Conservation (phyloP, 2,888 invertebrate species). For the Mythimna vitellina region DNA sequence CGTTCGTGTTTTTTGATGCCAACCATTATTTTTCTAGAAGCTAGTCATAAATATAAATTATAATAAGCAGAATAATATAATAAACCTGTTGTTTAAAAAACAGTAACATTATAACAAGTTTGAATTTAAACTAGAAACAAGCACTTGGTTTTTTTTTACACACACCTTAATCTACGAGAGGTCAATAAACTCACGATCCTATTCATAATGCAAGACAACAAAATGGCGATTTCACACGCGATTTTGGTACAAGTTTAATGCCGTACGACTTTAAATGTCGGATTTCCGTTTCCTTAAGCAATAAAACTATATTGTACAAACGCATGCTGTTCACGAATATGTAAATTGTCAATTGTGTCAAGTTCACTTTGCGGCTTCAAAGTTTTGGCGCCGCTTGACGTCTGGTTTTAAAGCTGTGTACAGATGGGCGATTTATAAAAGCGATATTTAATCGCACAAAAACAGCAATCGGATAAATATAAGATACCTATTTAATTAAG, state of each 20-base stretch:
- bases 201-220: conserved; percentile 21
- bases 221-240: conserved; percentile 27
- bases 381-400: conserved; percentile 46
- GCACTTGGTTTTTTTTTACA: neutral
- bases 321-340: conserved; percentile 48
- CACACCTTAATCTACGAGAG: conserved; percentile 3
- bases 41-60: too few relatives aligned
- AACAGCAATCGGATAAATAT: too few relatives aligned
- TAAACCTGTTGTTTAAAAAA: neutral
- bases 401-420: neutral
- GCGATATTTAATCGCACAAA: neutral
- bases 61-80: neutral
- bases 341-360: conserved; percentile 38
- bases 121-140: neutral
- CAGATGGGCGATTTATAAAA: conserved; percentile 22
- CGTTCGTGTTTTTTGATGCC: neutral
- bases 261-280: conserved; percentile 48
- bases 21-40: neutral
- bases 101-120: neutral
- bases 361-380: conserved; percentile 37
- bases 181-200: conserved; percentile 29
- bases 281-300: conserved; percentile 64
- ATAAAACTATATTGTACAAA: conserved; percentile 56
- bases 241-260: conserved; percentile 35
- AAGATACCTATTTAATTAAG: too few relatives aligned